Percentiles rank a stretch among this genome's conserved stretches.
phyloP scores from a whole-genome alignment of 2,888 invertebrate genomes.

The Hesperia comma region DNA sequence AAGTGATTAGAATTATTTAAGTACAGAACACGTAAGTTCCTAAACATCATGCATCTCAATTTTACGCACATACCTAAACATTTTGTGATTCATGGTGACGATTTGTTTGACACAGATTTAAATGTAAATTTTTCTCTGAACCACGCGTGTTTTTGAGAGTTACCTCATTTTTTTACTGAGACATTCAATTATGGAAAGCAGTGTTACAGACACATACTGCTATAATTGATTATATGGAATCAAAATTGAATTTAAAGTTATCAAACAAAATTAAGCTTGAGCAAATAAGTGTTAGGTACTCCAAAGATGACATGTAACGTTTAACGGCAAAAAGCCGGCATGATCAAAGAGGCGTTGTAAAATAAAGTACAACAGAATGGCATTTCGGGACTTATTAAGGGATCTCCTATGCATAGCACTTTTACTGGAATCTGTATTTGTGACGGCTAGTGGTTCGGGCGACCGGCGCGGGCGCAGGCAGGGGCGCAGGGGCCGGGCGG shows the following conservation, averaged over 20 bases:
- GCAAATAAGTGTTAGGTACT: too few relatives aligned
- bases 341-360: slow-evolving; percentile 44
- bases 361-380: slow-evolving; percentile 47
- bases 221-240: too few relatives aligned
- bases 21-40: neutral
- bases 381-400: slow-evolving; percentile 53
- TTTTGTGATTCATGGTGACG: slow-evolving; percentile 50
- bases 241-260: too few relatives aligned
- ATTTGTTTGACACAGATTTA: slow-evolving; percentile 53
- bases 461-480: slow-evolving; percentile 57
- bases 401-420: slow-evolving; percentile 68
- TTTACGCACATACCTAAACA: slow-evolving; percentile 23
- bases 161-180: neutral
- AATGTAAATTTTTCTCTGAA: slow-evolving; percentile 44
- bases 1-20: too few relatives aligned
- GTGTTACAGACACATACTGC: too few relatives aligned
- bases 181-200: too few relatives aligned
- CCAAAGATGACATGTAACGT: too few relatives aligned
- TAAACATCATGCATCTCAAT: neutral
- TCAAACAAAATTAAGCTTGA: too few relatives aligned
- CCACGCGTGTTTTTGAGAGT: neutral
- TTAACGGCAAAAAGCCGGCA: slow-evolving; percentile 6
- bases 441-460: slow-evolving; percentile 53
- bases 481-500: slow-evolving; percentile 57
- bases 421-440: slow-evolving; percentile 75